A percentile compares a stretch with the other conserved stretches of the same genome.
Evolutionary conservation across 2,113 vertebrate species (phyloP).

Genomic region (Spilogale gracilis): DNA sequence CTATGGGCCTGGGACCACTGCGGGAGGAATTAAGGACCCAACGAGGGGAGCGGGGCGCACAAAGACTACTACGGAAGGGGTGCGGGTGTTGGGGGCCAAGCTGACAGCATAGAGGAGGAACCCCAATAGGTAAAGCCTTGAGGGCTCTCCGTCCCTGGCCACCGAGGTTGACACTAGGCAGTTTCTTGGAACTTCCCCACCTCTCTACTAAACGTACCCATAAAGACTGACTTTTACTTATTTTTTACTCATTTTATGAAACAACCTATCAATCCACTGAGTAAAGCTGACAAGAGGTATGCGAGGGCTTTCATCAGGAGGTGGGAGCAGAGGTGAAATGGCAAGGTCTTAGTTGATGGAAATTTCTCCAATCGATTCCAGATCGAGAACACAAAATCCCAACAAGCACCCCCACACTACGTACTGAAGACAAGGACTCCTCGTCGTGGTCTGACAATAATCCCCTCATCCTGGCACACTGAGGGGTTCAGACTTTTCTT

Average conservation of each 20-base stretch:
- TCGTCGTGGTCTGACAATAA: background rate
- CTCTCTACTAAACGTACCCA: background rate
- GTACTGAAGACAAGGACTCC: background rate
- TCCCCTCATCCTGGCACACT: rapidly evolving
- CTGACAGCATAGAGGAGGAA: background rate
- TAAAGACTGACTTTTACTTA: background rate
- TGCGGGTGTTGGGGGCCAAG: background rate
- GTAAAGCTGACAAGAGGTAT: background rate
- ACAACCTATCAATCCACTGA: background rate
- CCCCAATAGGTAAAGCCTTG: background rate
- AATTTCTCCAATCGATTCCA: background rate
- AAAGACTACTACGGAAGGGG: rapidly evolving
- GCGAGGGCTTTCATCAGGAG: background rate
- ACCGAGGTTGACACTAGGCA: background rate
- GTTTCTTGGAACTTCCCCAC: background rate
- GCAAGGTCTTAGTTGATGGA: background rate
- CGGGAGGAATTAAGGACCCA: rapidly evolving
- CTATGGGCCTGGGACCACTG: background rate
- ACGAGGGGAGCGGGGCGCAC: rapidly evolving
- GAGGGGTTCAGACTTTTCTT: background rate
- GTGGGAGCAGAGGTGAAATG: background rate
- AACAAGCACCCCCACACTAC: background rate
- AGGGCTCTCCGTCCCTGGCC: background rate
- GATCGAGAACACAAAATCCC: background rate
- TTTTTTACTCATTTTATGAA: background rate